These are phyloP conservation scores for Drosophila biarmipes DNA, from an alignment of 1,140 invertebrate species.

Conservation along the genomic window DNA sequence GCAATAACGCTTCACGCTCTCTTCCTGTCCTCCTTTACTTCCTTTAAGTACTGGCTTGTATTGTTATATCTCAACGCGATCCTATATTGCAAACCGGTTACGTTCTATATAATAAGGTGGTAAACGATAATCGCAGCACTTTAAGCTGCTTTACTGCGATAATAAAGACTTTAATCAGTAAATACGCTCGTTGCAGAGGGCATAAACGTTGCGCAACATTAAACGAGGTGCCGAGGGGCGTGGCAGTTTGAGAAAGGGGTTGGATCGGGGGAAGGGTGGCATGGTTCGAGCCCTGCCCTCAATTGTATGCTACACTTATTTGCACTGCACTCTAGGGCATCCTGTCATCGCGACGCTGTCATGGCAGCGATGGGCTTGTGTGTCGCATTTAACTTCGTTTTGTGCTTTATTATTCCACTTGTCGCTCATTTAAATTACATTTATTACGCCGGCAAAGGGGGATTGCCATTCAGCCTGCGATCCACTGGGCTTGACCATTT, in stretches of 20 bases:
- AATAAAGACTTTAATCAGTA: constrained; percentile 41
- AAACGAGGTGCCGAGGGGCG: constrained; percentile 6
- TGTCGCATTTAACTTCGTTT: constrained; percentile 69
- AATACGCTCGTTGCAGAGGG: constrained; percentile 13
- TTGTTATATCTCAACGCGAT: constrained; percentile 7
- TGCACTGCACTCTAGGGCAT: constrained; percentile 44
- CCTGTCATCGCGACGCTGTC: constrained; percentile 45
- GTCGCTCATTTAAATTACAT: constrained; percentile 76
- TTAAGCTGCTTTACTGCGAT: constrained; percentile 15
- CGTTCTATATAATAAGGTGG: constrained; percentile 9
- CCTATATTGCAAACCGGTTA: constrained; percentile 7
- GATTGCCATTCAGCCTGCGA: background rate
- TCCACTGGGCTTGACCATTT: background rate
- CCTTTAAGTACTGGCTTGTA: background rate
- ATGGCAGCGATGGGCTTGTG: constrained; percentile 41
- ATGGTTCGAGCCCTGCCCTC: constrained; percentile 13
- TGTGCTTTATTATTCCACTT: constrained; percentile 73
- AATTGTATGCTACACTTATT: constrained; percentile 59
- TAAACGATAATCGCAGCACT: constrained; percentile 35
- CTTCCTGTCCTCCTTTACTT: background rate
- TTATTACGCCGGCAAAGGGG: constrained; percentile 40
- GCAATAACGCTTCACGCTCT: too few species aligned
- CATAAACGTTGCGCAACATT: constrained; percentile 42
- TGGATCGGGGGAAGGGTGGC: background rate
- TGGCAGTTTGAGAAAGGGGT: background rate